Conservation (phyloP, 2,888 invertebrate species). For the Cyaniris semiargus region DNA sequence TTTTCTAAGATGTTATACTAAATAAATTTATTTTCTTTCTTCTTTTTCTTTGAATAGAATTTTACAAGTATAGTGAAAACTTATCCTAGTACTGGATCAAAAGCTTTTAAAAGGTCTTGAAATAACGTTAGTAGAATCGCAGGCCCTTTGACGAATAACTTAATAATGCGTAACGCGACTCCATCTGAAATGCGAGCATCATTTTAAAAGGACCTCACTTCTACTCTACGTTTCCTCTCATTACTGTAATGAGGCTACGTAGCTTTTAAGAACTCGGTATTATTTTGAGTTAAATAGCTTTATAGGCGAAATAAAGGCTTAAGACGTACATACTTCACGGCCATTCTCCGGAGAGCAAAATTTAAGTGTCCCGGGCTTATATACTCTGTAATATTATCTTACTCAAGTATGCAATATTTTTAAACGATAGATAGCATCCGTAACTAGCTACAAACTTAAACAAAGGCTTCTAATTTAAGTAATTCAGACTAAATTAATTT, state of each 20-base stretch:
- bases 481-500: too few relatives aligned
- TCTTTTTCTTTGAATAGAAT: not conserved
- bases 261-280: not conserved
- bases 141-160: slow-evolving; percentile 17
- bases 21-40: too few relatives aligned
- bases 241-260: not conserved
- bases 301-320: not conserved
- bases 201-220: not conserved
- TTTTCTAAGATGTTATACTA: too few relatives aligned
- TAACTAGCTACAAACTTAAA: too few relatives aligned
- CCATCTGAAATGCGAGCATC: not conserved
- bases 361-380: too few relatives aligned
- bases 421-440: too few relatives aligned
- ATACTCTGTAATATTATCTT: too few relatives aligned
- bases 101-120: slow-evolving; percentile 12
- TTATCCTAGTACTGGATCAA: not conserved
- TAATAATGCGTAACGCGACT: slow-evolving; percentile 19
- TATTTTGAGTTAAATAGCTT: not conserved
- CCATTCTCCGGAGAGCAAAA: too few relatives aligned
- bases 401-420: too few relatives aligned
- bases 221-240: not conserved
- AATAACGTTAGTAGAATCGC: not conserved
- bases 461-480: too few relatives aligned
- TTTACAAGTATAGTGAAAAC: not conserved
- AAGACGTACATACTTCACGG: too few relatives aligned